Evolutionary conservation across 1,140 invertebrate genomes (phyloP).

Genomic region (Glossosoma conforme): DNA sequence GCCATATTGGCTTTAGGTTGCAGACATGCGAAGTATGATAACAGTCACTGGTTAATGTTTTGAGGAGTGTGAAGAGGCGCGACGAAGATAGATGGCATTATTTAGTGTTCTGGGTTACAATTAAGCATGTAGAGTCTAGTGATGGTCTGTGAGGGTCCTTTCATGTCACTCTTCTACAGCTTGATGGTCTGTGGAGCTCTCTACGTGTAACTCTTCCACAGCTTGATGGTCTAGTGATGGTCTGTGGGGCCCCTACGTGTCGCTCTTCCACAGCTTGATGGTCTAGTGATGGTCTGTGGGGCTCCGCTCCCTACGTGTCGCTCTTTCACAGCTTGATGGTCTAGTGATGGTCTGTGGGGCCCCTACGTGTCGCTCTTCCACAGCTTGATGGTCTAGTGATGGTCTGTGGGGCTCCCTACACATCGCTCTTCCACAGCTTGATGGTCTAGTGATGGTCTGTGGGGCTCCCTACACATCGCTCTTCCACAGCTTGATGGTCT

Average conservation of each 20-base stretch:
- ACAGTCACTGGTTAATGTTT: too few relatives aligned
- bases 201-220: conserved; percentile 98
- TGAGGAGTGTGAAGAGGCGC: too few relatives aligned
- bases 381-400: too few relatives aligned
- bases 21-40: too few relatives aligned
- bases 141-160: conserved; percentile 33
- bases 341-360: too few relatives aligned
- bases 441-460: conserved; percentile 82
- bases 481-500: conserved; percentile 98
- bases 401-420: conserved; percentile 55
- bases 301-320: conserved; percentile 75
- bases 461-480: conserved; percentile 78
- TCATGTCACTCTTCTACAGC: conserved; percentile 97
- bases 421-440: conserved; percentile 98
- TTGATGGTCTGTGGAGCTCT: conserved; percentile 63
- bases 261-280: conserved; percentile 98
- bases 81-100: too few relatives aligned
- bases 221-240: conserved; percentile 92
- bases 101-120: too few relatives aligned
- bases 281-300: conserved; percentile 85
- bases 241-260: conserved; percentile 63
- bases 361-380: too few relatives aligned
- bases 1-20: too few relatives aligned
- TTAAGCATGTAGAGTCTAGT: too few relatives aligned
- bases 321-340: too few relatives aligned